Percentiles rank a stretch among this genome's conserved stretches.
Evolutionary conservation across 30 jellyfish, hydroid and myxozoan genomes (phyloP).

Genomic region (Nemopilema nomurai): DNA sequence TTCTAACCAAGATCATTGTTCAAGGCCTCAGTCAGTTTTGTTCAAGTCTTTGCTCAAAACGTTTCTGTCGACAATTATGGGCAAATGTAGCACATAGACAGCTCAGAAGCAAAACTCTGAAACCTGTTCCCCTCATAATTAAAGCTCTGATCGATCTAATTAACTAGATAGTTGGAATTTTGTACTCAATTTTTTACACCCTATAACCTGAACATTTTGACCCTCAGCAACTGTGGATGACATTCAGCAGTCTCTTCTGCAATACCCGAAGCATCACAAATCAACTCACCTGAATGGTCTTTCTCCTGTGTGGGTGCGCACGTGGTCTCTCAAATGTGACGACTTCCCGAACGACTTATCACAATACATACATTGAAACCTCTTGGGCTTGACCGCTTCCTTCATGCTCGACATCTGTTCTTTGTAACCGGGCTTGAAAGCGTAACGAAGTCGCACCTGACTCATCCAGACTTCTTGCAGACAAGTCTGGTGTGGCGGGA

Average conservation of each 20-base stretch:
- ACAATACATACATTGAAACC: slow-evolving; percentile 95
- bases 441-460: slow-evolving; percentile 28
- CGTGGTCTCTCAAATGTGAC: slow-evolving; percentile 94
- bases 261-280: background rate
- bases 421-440: slow-evolving; percentile 34
- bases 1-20: too few species aligned
- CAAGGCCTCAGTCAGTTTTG: background rate
- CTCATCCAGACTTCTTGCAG: slow-evolving; percentile 40
- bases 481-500: slow-evolving; percentile 20
- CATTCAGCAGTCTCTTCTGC: too few species aligned
- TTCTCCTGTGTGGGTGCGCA: slow-evolving; percentile 99
- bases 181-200: background rate
- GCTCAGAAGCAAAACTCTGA: too few species aligned
- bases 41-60: background rate
- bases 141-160: too few species aligned
- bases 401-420: slow-evolving; percentile 22
- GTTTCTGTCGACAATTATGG: too few species aligned
- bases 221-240: too few species aligned
- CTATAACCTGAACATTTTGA: background rate
- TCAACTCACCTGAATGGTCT: slow-evolving; percentile 70
- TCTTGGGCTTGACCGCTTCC: slow-evolving; percentile 40
- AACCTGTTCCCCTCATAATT: too few species aligned
- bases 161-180: too few species aligned
- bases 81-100: too few species aligned
- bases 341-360: slow-evolving; percentile 94